Evolutionary conservation across 2,797 vertebrate genomes (phyloP), one percentile per base, ranked within the genome.

Genomic region (Phrynocephalus forsythii): DNA sequence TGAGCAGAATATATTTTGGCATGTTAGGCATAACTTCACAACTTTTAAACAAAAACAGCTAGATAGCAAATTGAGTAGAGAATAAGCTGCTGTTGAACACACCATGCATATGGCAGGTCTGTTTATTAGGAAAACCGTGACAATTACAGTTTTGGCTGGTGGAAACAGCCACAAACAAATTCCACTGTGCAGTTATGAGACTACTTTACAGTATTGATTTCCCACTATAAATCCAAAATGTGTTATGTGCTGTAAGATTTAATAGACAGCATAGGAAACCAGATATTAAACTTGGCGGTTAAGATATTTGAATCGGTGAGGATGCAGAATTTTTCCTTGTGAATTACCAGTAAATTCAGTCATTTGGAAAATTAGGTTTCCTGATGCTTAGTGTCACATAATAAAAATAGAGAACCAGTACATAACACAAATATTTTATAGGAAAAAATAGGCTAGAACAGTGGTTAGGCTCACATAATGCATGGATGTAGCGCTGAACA

Each of bases 291-390:
- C 79, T 90, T 87, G 88, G 79, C 78, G 4, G 79, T 87, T 94
- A 93, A 92, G 90, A 91, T 91, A 63, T 86, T 92, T 80, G 87
- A 84, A 85, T 89, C 91, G 88, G 73, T 87, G 87, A 90, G 76
- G 82, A 75, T 73, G 66, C 80, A 33, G 63, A 44, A 82, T 91
- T 94, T 44, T 94, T 95, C 85, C 76, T 89, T 92, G 76, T 91
- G 89, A 86, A 86, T 88, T 93, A 88, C 78, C 71, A 85, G 83
- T 81, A 71, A 44, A 85, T 82, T 91, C 85, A 83, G 86, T 93
- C 77, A 92, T 94, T 94, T 95, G 90, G 82, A 92, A 93, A 94
- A 88, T 91, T 22, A 0, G 80, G 63, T 88, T 89, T 91, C 92
- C 56, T 92, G 80, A 87, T 91, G 76, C 90, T 91, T 90, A 92